These are phyloP conservation scores for Pachymerium ferrugineum DNA, from an alignment of 2,888 invertebrate genomes.

Conservation along the genomic window DNA sequence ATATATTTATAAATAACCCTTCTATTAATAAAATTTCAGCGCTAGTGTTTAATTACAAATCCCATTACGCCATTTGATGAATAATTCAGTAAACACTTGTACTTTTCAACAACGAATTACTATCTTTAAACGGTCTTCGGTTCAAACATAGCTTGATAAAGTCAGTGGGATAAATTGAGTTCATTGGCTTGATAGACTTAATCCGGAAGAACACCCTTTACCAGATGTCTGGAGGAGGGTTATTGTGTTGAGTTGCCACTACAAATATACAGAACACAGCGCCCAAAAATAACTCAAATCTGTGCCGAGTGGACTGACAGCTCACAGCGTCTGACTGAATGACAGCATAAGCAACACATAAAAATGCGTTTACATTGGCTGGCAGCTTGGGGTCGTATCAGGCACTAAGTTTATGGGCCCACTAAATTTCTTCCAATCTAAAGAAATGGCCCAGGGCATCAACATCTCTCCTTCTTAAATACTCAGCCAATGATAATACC, in stretches of 20 bases:
- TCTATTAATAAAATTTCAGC: no score
- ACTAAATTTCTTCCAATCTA: conserved; percentile 23
- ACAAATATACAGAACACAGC: background rate
- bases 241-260: background rate
- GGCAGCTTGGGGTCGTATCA: conserved; percentile 22
- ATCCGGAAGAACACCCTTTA: background rate
- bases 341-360: conserved; percentile 14
- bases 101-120: no score
- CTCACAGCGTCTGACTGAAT: background rate
- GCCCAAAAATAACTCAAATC: background rate
- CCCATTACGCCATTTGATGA: no score
- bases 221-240: background rate
- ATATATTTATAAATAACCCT: no score
- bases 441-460: background rate
- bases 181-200: no score
- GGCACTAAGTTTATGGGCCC: background rate
- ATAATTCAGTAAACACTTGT: no score
- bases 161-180: no score
- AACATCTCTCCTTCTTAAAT: background rate
- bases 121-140: no score
- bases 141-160: no score
- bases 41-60: no score
- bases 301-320: background rate
- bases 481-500: no score
- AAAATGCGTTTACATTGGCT: conserved; percentile 9